Base-by-base conservation (phyloP, 2,797 vertebrate species). In the Naso thynnoides region DNA sequence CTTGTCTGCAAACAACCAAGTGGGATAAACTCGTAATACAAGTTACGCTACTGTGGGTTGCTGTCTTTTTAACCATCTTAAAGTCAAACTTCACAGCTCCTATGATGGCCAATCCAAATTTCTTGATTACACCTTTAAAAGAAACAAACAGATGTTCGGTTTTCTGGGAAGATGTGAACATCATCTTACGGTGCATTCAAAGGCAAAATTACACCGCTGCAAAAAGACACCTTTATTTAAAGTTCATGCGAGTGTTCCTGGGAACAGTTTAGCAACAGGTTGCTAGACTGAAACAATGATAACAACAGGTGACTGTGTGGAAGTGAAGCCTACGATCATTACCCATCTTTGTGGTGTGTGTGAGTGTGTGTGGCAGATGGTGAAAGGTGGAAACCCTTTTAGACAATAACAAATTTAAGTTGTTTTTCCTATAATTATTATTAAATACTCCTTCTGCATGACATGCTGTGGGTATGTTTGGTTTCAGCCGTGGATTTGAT, bases 181-280 rank as follows among this genome's bases (percentile, higher is more conserved):
- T 72, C n/a, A 64, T 68, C 19, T 31, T 33, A 29, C 26, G 4
- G 8, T 19, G 26, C 23, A 60, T 47, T 59, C 39, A 58, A 21
- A 48, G 58, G n/a, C 18, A 72, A n/a, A 66, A 68, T 58, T 59
- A 78, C 58, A 31, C 42, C 69, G 45, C 39, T 54, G 69, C 48
- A 68, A 83, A 7, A 5, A 47, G 76, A 86, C 29, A 71, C 81
- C 24, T 44, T 39, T 45, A 27, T 48, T 68, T 31, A 49, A 7
- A 24, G 62, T 80, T 67, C 52, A 33, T 59, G 72, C 50, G 41
- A 54, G 55, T 41, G 61, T 60, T 58, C 42, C 42, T 21, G 6
- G 83, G 85, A 86, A 87, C n/a, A n/a, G n/a, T n/a, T n/a, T n/a
- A n/a, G 83, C 90, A 86, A 91, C 83, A 73, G 70, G 85, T 90